Conservation (phyloP, 1,140 invertebrate genomes). For the Diplogasteroides magnus region DNA sequence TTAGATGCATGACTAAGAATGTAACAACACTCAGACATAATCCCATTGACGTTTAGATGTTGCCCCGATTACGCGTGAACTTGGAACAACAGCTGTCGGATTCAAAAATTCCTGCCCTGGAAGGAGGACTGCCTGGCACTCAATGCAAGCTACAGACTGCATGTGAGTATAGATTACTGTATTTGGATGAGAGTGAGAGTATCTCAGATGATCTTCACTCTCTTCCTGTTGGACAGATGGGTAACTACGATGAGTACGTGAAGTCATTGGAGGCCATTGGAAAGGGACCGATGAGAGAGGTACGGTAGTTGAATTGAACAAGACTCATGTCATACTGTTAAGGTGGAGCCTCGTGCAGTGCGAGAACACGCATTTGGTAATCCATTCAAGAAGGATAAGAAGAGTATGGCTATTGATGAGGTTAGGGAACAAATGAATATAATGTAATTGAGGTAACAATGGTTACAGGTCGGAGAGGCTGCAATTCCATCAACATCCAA, state of each 20-base stretch:
- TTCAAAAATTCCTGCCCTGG: conserved; percentile 56
- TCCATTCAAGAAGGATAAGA: conserved; percentile 53
- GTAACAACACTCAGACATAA: too few species aligned
- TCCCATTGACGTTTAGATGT: too few species aligned
- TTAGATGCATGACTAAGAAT: too few species aligned
- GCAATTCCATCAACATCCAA: too few species aligned
- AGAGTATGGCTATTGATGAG: conserved; percentile 44
- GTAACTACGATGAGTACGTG: conserved; percentile 49
- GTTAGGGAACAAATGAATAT: too few species aligned
- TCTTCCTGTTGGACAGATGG: conserved; percentile 45
- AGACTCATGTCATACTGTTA: too few species aligned
- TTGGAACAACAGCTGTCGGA: conserved; percentile 78
- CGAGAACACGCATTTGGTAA: conserved; percentile 50
- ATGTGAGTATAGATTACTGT: conserved; percentile 55
- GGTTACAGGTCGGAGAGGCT: too few species aligned
- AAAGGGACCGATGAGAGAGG: conserved; percentile 34
- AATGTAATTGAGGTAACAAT: too few species aligned
- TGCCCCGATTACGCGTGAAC: conserved; percentile 72
- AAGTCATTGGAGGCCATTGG: conserved; percentile 39
- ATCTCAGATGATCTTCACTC: conserved; percentile 49
- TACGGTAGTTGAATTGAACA: conserved; percentile 2
- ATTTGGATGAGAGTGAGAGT: conserved; percentile 7
- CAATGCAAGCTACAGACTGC: conserved; percentile 71
- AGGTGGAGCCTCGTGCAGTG: conserved; percentile 38
- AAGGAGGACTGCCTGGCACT: conserved; percentile 43